Evolutionary conservation across 2,888 invertebrate genomes (phyloP).

Genomic region (Cantharis rufa): DNA sequence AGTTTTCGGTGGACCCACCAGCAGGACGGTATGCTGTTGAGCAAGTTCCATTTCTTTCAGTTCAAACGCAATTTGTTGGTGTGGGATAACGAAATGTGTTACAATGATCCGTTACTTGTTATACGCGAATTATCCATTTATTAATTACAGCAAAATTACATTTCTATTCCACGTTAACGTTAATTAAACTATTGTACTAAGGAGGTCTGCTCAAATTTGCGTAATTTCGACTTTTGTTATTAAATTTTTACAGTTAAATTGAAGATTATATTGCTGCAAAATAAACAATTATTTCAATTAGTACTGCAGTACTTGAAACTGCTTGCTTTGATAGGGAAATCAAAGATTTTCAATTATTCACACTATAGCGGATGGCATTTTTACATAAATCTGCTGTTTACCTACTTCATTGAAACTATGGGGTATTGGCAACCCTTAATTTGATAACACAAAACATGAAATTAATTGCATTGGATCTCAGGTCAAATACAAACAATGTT

Average conservation of each 20-base stretch:
- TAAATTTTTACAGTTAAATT: neutral
- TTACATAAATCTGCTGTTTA: too few relatives aligned
- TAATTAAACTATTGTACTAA: neutral
- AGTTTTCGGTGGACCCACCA: neutral
- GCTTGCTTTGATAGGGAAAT: too few relatives aligned
- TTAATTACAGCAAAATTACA: neutral
- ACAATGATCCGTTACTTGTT: neutral
- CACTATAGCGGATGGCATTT: too few relatives aligned
- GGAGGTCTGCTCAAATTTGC: neutral
- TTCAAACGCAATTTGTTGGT: neutral
- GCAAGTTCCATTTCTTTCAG: neutral
- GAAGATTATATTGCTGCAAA: neutral
- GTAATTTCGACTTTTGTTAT: neutral
- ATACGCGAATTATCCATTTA: neutral
- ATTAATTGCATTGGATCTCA: too few relatives aligned
- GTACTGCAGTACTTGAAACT: too few relatives aligned
- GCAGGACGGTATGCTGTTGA: neutral
- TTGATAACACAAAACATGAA: too few relatives aligned
- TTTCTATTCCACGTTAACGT: neutral
- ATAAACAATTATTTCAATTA: neutral
- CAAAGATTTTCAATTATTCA: too few relatives aligned
- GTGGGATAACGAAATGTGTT: neutral
- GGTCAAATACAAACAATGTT: too few relatives aligned
- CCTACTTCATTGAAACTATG: too few relatives aligned
- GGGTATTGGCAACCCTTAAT: too few relatives aligned